phyloP scores from a whole-genome alignment of 2,113 vertebrate genomes.

The Penelope pileata region DNA sequence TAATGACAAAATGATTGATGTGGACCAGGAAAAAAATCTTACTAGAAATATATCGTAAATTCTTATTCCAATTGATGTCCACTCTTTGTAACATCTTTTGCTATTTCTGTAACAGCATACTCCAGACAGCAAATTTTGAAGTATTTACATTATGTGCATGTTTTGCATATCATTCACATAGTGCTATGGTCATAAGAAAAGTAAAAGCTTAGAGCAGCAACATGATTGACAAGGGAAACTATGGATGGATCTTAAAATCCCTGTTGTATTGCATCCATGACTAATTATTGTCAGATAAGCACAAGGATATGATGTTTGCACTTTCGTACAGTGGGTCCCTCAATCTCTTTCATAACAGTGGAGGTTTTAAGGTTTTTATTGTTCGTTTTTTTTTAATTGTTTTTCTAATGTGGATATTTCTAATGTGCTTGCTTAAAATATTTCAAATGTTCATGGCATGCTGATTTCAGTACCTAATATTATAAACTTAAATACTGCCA shows the following conservation, averaged over 20 bases:
- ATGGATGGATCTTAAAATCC: neutral
- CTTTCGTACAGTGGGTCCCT: neutral
- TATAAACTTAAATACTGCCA: neutral
- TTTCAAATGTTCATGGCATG: neutral
- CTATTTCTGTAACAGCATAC: neutral
- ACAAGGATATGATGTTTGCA: neutral
- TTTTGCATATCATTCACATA: neutral
- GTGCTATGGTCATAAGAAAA: neutral
- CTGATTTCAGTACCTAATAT: neutral
- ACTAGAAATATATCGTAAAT: neutral
- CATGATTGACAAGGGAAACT: neutral
- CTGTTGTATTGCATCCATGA: neutral
- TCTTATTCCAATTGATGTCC: neutral
- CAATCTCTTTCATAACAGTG: neutral
- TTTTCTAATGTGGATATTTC: neutral
- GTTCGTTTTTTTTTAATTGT: neutral
- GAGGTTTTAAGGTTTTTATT: neutral
- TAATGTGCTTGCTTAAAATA: neutral
- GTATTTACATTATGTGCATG: neutral
- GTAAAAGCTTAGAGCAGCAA: neutral
- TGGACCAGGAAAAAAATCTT: fast-evolving
- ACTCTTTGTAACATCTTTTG: neutral
- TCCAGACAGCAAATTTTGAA: neutral
- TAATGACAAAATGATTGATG: neutral
- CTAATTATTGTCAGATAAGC: neutral